Base-by-base conservation (phyloP, 30 jellyfish, hydroid and myxozoan genomes). In the Cassiopea xamachana region DNA sequence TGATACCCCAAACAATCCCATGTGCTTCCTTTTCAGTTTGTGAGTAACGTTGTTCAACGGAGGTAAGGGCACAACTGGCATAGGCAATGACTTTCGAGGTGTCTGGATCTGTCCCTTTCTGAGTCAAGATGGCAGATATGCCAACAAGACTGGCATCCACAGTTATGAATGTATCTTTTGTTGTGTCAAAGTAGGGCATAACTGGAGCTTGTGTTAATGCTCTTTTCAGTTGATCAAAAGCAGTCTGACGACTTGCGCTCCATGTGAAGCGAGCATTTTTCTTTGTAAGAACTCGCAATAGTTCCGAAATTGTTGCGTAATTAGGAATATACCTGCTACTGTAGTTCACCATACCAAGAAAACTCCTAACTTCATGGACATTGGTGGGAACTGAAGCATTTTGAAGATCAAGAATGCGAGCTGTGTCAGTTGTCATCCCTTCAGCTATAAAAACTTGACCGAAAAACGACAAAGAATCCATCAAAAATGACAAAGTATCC, bases 81-180 rank as follows among this genome's bases (percentile, higher is more conserved):
- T 80, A 89, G 6, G 93, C 87, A 17, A 80, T 50, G 1, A 89
- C 64, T 15, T 72, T 27, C 1, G 17, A 46, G 14, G 7, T 10
- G 7, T 55, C 10, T 55, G 0, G 0, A 10, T 87, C 14, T 13
- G 48, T 64, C 1, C 60, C 18, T 51, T 49, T 70, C 43, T 61
- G 86, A 7, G 69, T 2, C 43, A 87, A 39, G n/a, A 87, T 50
- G 18, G 90, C 95, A 27, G 86, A 78, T 13, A 90, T 27, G 8
- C 97, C 91, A 50, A 90, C 89, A 16, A 90, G 90, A 45, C 90
- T 82, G 1, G 94, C 93, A 78, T 90, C 93, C 18, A 90, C 87
- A 18, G 19, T 9, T 8, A 90, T 55, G 9, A 19, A 10, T 1
- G 97, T 71, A 2, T 90, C 87, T 55, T 64, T 75, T 5, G 62